phyloP scores from a whole-genome alignment of 1,140 invertebrate genomes.

The Aphelinus atriplicis region DNA sequence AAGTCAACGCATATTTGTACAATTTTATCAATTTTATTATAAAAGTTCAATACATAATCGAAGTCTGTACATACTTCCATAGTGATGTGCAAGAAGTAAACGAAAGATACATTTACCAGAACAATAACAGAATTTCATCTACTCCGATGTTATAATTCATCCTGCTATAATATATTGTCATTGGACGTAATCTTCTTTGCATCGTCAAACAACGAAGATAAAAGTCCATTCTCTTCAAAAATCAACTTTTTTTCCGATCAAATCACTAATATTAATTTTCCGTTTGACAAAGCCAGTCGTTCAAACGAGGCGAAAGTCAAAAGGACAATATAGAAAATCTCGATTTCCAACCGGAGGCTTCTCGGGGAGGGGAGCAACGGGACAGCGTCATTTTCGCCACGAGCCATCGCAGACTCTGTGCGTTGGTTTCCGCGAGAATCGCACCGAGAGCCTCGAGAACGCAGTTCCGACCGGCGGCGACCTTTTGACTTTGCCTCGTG shows the following conservation, averaged over 20 bases:
- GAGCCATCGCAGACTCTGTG: no score
- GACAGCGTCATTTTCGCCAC: no score
- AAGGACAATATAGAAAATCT: background rate
- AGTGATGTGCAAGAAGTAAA: background rate
- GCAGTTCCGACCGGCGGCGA: background rate
- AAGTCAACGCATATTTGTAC: constrained; percentile 21
- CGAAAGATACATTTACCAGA: constrained; percentile 17
- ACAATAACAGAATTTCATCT: constrained; percentile 15
- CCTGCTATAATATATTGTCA: background rate
- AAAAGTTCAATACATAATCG: constrained; percentile 16
- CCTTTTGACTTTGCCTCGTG: constrained; percentile 24
- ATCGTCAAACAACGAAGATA: background rate
- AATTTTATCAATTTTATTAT: constrained; percentile 23
- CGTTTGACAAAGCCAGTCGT: constrained; percentile 3
- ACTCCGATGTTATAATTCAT: constrained; percentile 12
- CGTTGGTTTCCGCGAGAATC: no score
- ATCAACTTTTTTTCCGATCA: background rate
- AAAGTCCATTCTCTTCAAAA: constrained; percentile 18
- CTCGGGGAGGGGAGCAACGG: no score
- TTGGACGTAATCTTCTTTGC: background rate
- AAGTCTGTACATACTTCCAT: background rate
- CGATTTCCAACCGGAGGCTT: no score
- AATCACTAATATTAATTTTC: no score
- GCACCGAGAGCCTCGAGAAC: no score
- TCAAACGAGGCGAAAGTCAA: background rate